A percentile compares a stretch with the other conserved stretches of the same genome.
Evolutionary conservation across 1,140 invertebrate genomes (phyloP).

Genomic region (Drosophila kanapiae): DNA sequence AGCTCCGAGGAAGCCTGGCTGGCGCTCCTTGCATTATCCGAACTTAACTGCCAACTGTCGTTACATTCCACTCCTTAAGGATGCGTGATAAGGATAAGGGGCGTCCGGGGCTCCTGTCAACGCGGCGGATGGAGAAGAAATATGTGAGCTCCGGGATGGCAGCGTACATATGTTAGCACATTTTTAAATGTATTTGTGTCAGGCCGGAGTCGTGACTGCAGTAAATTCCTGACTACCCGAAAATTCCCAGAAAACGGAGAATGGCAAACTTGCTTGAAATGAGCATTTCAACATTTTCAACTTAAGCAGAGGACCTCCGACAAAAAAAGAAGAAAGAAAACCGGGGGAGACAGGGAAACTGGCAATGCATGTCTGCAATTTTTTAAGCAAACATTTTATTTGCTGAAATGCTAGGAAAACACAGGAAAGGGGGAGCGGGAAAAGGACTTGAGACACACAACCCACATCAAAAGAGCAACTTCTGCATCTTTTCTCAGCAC

Average conservation of each 20-base stretch:
- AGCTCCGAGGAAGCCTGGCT: background rate
- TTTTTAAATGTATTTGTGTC: conserved; percentile 77
- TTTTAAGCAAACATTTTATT: conserved; percentile 81
- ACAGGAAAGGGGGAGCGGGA: conserved; percentile 16
- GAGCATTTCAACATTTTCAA: conserved; percentile 68
- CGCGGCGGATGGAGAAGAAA: conserved; percentile 29
- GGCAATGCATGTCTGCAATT: conserved; percentile 74
- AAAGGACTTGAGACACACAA: conserved; percentile 65
- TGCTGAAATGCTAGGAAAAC: conserved; percentile 49
- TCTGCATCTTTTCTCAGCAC: conserved; percentile 28
- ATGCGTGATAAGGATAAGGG: conserved; percentile 12
- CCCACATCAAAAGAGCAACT: conserved; percentile 72
- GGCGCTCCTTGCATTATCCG: conserved; percentile 28
- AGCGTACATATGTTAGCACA: conserved; percentile 62
- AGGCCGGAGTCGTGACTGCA: conserved; percentile 71
- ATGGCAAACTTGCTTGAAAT: conserved; percentile 48
- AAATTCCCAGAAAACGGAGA: conserved; percentile 49
- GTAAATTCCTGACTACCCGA: conserved; percentile 67
- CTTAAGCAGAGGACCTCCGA: conserved; percentile 24
- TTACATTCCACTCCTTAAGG: conserved; percentile 26
- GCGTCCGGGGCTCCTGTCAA: conserved; percentile 30
- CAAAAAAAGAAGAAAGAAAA: conserved; percentile 5
- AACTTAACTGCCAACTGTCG: conserved; percentile 56
- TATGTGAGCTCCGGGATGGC: conserved; percentile 48
- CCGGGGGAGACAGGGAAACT: conserved; percentile 21